phyloP scores from a whole-genome alignment of 2,113 vertebrate species.

The Solea senegalensis region DNA sequence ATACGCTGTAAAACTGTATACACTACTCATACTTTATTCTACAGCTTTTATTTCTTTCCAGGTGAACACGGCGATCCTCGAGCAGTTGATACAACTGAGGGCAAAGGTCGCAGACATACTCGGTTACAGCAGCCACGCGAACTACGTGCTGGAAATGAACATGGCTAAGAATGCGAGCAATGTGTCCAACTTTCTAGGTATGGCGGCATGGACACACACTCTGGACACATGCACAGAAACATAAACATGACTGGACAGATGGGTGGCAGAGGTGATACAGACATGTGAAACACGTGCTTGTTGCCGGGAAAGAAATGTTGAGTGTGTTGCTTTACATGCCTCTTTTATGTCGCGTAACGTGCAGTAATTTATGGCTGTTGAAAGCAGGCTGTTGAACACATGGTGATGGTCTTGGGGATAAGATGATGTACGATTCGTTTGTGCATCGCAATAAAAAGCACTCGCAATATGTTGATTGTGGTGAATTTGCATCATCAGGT shows the following conservation, averaged over 20 bases:
- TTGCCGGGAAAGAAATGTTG: background rate
- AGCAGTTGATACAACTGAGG: constrained; percentile 86
- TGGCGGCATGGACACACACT: constrained; percentile 39
- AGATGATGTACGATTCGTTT: too few species aligned
- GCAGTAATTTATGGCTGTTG: constrained; percentile 5
- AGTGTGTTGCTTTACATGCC: constrained; percentile 4
- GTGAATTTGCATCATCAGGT: too few species aligned
- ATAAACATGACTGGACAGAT: constrained; percentile 5
- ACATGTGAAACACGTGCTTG: background rate
- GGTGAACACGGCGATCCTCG: constrained; percentile 91
- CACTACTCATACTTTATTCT: background rate
- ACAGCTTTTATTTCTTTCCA: constrained; percentile 56
- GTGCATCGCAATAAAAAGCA: too few species aligned
- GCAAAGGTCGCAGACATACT: constrained; percentile 88
- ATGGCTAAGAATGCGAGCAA: constrained; percentile 89
- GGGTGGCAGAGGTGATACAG: background rate
- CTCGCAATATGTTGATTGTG: too few species aligned
- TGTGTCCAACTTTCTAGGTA: constrained; percentile 89
- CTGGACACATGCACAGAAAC: constrained; percentile 6
- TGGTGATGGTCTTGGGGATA: background rate
- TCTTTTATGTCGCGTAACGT: background rate
- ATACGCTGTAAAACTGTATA: background rate
- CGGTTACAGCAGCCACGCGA: constrained; percentile 88
- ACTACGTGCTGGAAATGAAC: constrained; percentile 94
- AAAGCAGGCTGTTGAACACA: background rate